Evolutionary conservation across 2,888 invertebrate genomes (phyloP), one percentile per base, ranked within the genome.

Genomic region (Eudemis profundana): DNA sequence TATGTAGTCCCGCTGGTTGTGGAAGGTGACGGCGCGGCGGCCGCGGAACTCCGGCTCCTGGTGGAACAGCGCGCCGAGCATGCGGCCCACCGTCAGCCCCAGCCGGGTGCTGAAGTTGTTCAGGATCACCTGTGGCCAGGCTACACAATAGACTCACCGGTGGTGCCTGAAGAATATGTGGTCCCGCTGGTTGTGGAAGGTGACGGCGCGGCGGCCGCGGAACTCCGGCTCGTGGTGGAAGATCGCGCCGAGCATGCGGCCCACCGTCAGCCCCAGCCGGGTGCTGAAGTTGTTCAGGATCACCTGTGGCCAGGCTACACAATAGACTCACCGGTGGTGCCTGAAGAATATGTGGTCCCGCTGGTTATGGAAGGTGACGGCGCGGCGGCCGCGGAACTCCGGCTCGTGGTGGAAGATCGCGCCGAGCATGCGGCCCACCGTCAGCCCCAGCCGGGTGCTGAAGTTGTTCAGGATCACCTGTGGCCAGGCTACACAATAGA

Each of bases 81-180:
- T 97, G 73, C 99, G 94, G 0, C 97, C 97, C 49, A 99, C 94
- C 0, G 96, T 95, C 76, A 97, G 93, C 54, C 99, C 99, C 38
- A 99, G 93, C 0, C 99, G 94, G 0, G 99, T 99, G 69, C 96
- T 96, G 87, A 99, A 99, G 91, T 99, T 98, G 83, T 97, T 99
- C 54, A 99, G 90, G 69, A 99, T 96, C 0, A 99, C 96, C 92
- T 92, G 53, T 1, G 4, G n/a, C n/a, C n/a, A n/a, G n/a, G 23
- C 23, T 4, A 38, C 17, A 47, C 5, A 10, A 10, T 33, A 10
- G 8, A 71, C 77, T 71, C 77, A 97, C 95, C 98, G 95, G 87
- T 99, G 99, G 88, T 99, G 99, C 64, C 99, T 94, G 84, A 99
- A 99, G 92, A 99, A 99, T 75, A 99, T 97, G 83, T 97, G 99